A percentile compares a stretch with the other conserved stretches of the same genome.
phyloP scores from a whole-genome alignment of 37 sponge, comb jelly and placozoan species.

The Geodia barretti region DNA sequence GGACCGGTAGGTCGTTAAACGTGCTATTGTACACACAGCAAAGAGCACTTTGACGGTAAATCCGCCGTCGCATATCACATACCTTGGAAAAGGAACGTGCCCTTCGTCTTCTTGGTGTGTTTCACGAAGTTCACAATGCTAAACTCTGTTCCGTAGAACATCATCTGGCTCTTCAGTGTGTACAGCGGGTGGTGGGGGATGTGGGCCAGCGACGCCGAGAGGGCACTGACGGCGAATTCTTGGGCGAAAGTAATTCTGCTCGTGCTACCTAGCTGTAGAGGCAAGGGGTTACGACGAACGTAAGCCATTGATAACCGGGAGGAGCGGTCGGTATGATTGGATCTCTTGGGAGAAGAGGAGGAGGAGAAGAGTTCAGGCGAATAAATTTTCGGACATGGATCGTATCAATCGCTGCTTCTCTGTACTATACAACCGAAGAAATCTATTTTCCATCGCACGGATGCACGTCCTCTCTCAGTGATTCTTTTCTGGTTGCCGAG shows the following conservation, averaged over 20 bases:
- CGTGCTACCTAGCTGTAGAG: not conserved
- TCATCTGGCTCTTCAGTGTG: constrained; percentile 93
- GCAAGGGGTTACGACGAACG: not conserved
- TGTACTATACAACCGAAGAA: no score
- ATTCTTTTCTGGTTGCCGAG: no score
- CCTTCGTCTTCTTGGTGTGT: not conserved
- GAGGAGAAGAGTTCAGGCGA: no score
- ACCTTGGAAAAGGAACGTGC: constrained; percentile 81
- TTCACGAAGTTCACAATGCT: constrained; percentile 28
- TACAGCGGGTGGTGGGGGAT: constrained; percentile 86
- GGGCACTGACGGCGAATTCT: constrained; percentile 53
- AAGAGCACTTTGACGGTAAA: not conserved
- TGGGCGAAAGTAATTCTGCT: constrained; percentile 10
- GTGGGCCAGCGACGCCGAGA: constrained; percentile 69
- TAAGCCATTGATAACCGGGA: not conserved
- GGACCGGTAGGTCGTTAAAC: not conserved
- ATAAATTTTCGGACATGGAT: no score
- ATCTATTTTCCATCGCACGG: no score
- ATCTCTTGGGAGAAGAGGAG: no score
- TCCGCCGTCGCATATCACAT: not conserved
- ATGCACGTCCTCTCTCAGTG: no score
- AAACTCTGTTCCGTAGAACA: constrained; percentile 75
- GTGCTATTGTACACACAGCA: not conserved
- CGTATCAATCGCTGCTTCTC: no score
- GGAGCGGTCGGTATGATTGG: no score